Evolutionary conservation across 2,888 invertebrate genomes (phyloP), one percentile per base, ranked within the genome.

Genomic region (Ecliptopera silaceata): DNA sequence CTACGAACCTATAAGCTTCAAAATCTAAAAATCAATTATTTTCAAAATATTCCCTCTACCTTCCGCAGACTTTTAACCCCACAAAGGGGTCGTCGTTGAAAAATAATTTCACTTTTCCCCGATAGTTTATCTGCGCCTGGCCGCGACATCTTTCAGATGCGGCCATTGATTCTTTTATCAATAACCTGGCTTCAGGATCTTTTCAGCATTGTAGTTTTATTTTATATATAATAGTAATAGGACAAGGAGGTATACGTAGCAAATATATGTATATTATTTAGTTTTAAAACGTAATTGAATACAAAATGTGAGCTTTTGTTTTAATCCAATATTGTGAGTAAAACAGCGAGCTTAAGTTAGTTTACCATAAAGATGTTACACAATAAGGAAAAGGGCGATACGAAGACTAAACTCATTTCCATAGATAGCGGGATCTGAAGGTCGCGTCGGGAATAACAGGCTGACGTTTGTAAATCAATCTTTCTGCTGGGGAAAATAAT

Each of bases 91-190:
- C 53, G 47, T 47, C 46, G 12, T 50, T 31, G 46, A 58, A 49
- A 70, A 66, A 69, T 66, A 69, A 70, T 66, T 67, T 70, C 70
- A 65, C 64, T 66, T 64, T 66, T 64, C 52, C 36, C 47, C 60
- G 67, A 71, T 69, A 65, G 22, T 68, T 65, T 73, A 73, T 71
- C 72, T 49, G 58, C 15, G 57, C 48, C 68, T 70, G 72, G 36
- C 46, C 43, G 57, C 57, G 74, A 71, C 71, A 60, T 65, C 63
- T 67, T 45, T 69, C 68, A 62, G 70, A 72, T 71, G 43, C 63
- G 52, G 29, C 38, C 59, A 13, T 42, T 41, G 75, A 71, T 74
- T 66, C 53, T 43, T 51, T 56, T 29, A 44, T 57, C 66, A 22
- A 46, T 46, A 36, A 50, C 50, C 54, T 45, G 42, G 26, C 42